These are phyloP conservation scores for Rhinella marina DNA, from an alignment of 2,797 vertebrate species.

Conservation along the genomic window DNA sequence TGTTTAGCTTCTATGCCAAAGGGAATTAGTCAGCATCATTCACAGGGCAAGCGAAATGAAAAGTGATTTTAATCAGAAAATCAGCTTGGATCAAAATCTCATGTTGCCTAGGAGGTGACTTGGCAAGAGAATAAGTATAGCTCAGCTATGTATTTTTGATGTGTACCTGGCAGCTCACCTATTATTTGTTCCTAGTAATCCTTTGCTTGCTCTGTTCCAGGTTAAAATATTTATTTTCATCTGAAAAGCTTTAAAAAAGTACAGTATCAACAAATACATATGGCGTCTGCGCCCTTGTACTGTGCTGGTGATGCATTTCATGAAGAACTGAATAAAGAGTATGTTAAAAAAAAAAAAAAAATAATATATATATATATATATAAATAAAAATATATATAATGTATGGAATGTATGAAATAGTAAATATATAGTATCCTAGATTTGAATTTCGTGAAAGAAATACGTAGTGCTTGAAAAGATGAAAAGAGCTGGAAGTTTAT, in stretches of 20 bases:
- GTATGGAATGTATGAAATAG: too few relatives aligned
- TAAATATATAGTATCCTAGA: too few relatives aligned
- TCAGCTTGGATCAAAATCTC: conserved; percentile 22
- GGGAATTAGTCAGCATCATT: conserved; percentile 16
- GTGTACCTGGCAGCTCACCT: conserved; percentile 14
- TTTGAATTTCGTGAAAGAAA: too few relatives aligned
- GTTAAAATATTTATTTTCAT: background rate
- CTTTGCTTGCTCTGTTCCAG: background rate
- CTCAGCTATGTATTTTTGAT: conserved; percentile 14
- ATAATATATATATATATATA: too few relatives aligned
- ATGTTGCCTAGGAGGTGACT: conserved; percentile 10
- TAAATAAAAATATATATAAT: too few relatives aligned
- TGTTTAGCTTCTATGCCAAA: conserved; percentile 8
- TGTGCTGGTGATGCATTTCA: background rate
- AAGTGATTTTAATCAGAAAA: conserved; percentile 30
- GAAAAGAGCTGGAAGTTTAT: too few relatives aligned
- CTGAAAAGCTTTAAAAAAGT: background rate
- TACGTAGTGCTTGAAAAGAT: too few relatives aligned
- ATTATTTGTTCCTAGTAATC: conserved; percentile 19
- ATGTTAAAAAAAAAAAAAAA: background rate
- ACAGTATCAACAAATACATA: background rate
- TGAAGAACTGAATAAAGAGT: background rate
- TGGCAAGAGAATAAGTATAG: background rate
- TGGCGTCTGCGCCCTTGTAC: background rate
- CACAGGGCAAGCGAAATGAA: conserved; percentile 12